Evolutionary conservation across 1,140 invertebrate species (phyloP).

Genomic region (Ceratina calcarata): DNA sequence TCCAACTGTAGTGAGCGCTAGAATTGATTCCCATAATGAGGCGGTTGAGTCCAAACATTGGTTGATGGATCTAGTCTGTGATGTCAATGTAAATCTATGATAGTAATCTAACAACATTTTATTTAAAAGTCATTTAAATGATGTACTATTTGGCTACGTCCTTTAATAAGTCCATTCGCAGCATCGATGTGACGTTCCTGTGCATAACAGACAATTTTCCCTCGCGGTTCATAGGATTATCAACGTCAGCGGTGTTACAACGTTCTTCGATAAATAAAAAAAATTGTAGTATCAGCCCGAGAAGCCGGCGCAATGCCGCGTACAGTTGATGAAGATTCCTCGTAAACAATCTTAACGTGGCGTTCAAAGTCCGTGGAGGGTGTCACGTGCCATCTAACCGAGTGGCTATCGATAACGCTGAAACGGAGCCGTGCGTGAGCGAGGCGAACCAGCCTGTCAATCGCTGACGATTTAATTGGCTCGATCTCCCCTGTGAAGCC

Average conservation of each 20-base stretch:
- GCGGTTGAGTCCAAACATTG: too few relatives aligned
- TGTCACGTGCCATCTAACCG: conserved; percentile 69
- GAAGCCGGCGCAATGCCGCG: conserved; percentile 3
- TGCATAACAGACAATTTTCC: neutral
- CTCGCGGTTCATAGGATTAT: conserved; percentile 22
- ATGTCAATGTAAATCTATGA: too few relatives aligned
- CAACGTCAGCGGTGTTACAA: conserved; percentile 7
- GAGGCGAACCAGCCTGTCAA: conserved; percentile 33
- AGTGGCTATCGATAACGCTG: conserved; percentile 60
- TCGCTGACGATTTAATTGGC: conserved; percentile 72
- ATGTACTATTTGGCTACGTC: too few relatives aligned
- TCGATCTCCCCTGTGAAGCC: conserved; percentile 71
- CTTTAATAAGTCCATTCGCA: too few relatives aligned
- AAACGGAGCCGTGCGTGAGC: conserved; percentile 32
- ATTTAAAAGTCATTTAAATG: too few relatives aligned
- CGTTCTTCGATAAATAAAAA: conserved; percentile 40
- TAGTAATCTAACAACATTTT: too few relatives aligned
- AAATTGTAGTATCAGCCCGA: neutral
- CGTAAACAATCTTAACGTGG: conserved; percentile 71
- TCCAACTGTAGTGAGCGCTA: too few relatives aligned
- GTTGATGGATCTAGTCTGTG: too few relatives aligned
- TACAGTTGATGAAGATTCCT: conserved; percentile 42
- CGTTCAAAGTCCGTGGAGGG: conserved; percentile 73
- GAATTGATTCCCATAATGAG: too few relatives aligned
- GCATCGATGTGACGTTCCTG: neutral